A percentile compares a stretch with the other conserved stretches of the same genome.
Evolutionary conservation across 2,113 vertebrate species (phyloP).

Genomic region (Ammodytes marinus): DNA sequence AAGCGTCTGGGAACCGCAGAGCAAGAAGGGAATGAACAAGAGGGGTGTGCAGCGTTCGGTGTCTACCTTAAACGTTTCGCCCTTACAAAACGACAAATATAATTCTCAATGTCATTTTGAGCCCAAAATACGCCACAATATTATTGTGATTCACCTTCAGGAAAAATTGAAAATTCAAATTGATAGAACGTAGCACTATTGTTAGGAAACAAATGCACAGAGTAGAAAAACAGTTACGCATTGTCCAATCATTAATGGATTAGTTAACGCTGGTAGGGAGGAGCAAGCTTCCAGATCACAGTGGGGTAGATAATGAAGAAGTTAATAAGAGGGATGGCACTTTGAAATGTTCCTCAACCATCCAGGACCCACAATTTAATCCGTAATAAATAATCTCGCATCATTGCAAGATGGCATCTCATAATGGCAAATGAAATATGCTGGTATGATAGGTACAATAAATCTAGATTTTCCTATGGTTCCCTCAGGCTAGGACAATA

Average conservation of each 20-base stretch:
- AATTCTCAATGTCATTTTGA: constrained; percentile 28
- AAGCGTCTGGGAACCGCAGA: constrained; percentile 50
- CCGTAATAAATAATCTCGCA: constrained; percentile 99
- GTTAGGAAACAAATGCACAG: constrained; percentile 61
- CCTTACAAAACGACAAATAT: background rate
- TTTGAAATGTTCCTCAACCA: constrained; percentile 98
- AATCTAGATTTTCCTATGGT: constrained; percentile 99
- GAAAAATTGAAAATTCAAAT: background rate
- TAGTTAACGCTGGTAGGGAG: constrained; percentile 80
- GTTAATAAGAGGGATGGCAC: constrained; percentile 99
- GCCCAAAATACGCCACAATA: background rate
- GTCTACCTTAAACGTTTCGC: constrained; percentile 2
- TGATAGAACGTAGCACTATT: constrained; percentile 37
- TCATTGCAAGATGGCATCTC: constrained; percentile 99
- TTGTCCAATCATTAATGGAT: constrained; percentile 76
- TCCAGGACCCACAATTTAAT: constrained; percentile 99
- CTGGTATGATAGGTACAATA: constrained; percentile 99
- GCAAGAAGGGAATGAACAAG: constrained; percentile 22
- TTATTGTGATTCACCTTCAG: constrained; percentile 17
- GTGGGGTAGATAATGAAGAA: constrained; percentile 96
- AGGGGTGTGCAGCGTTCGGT: background rate
- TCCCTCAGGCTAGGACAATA: constrained; percentile 99
- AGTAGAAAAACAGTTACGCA: constrained; percentile 65
- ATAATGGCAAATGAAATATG: constrained; percentile 99
- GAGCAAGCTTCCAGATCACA: constrained; percentile 88